phyloP scores from a whole-genome alignment of 35 echinoderm and acorn worm genomes.

The Strongylocentrotus purpuratus region DNA sequence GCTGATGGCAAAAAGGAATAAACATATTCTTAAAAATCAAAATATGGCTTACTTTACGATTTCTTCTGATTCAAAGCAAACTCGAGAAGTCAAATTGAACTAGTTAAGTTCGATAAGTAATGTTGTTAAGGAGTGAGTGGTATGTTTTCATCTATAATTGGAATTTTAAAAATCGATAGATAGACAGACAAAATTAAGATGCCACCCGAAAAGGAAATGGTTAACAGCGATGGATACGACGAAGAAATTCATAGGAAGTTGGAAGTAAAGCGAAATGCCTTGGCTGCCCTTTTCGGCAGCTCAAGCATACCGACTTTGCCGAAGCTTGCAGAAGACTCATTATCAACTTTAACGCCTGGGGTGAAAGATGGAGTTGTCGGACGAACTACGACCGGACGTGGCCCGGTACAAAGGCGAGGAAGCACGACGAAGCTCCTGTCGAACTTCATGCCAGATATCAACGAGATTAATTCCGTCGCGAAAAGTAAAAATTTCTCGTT shows the following conservation, averaged over 20 bases:
- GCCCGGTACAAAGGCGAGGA: background rate
- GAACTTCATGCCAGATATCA: constrained; percentile 15
- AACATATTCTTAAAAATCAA: too few relatives aligned
- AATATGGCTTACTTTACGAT: too few relatives aligned
- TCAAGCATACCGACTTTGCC: background rate
- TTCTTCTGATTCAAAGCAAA: too few relatives aligned
- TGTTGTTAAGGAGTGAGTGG: background rate
- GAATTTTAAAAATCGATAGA: background rate
- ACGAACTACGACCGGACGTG: background rate
- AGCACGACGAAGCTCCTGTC: background rate
- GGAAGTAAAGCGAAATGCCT: background rate
- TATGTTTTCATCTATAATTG: background rate
- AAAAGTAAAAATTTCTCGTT: background rate
- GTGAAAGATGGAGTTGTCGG: background rate
- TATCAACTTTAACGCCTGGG: background rate
- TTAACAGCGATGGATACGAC: background rate
- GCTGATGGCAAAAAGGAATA: too few relatives aligned
- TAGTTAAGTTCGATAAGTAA: too few relatives aligned
- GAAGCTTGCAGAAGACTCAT: background rate
- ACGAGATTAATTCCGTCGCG: background rate
- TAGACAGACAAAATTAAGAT: background rate
- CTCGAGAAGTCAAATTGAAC: too few relatives aligned
- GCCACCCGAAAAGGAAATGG: background rate
- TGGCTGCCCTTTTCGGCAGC: background rate
- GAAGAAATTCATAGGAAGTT: background rate